Percentiles rank a stretch among this genome's conserved stretches.
These are phyloP conservation scores for Caenorhabditis sulstoni DNA, from an alignment of 2,888 invertebrate genomes.

Conservation along the genomic window DNA sequence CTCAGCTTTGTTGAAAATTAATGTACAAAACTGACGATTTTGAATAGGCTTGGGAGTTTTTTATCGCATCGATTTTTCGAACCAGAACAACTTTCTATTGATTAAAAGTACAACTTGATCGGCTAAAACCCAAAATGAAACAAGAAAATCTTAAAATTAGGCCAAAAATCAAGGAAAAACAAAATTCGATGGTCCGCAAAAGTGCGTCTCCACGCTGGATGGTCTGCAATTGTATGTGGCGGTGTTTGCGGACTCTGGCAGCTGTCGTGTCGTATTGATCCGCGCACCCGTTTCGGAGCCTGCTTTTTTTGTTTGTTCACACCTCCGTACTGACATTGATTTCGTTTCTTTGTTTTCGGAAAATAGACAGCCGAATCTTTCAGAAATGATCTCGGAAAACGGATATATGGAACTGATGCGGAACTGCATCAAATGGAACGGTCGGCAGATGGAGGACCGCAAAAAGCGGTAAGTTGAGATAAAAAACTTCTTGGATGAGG, in stretches of 20 bases:
- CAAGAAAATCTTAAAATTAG: slow-evolving; percentile 17
- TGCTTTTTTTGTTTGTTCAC: slow-evolving; percentile 30
- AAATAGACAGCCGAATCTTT: slow-evolving; percentile 28
- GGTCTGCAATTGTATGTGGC: slow-evolving; percentile 31
- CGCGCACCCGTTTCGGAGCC: slow-evolving; percentile 1
- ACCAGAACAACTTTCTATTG: too few relatives aligned
- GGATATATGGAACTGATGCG: slow-evolving; percentile 78
- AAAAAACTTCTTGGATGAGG: neutral
- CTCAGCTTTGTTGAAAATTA: too few relatives aligned
- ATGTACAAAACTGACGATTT: too few relatives aligned
- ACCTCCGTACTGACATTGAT: neutral
- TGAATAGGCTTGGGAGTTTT: too few relatives aligned
- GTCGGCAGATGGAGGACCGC: slow-evolving; percentile 68
- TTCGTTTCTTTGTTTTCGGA: slow-evolving; percentile 2
- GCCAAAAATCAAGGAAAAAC: slow-evolving; percentile 16
- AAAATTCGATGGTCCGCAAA: slow-evolving; percentile 29
- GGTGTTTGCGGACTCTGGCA: slow-evolving; percentile 39
- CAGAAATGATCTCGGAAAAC: slow-evolving; percentile 72
- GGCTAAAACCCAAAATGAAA: neutral
- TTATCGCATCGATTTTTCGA: too few relatives aligned
- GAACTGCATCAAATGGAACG: slow-evolving; percentile 79
- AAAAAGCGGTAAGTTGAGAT: slow-evolving; percentile 58
- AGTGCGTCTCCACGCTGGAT: slow-evolving; percentile 52
- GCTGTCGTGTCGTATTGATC: slow-evolving; percentile 30
- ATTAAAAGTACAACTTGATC: too few relatives aligned